Conservation (phyloP, 2,797 vertebrate species). For the Chanos chanos region DNA sequence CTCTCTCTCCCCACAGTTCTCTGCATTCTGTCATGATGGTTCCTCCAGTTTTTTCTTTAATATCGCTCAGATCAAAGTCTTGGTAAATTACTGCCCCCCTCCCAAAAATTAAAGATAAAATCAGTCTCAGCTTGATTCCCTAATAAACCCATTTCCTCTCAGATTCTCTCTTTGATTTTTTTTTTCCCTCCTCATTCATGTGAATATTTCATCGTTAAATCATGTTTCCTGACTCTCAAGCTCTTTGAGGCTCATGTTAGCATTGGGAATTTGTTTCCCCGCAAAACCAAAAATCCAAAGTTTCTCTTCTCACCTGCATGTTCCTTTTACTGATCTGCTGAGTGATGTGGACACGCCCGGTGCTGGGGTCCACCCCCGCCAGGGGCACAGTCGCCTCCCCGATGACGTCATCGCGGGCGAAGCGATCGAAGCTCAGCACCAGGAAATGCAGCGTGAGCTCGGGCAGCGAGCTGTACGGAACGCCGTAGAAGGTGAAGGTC, state of each 20-base stretch:
- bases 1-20: neutral
- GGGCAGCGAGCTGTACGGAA: constrained; percentile 88
- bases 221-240: neutral
- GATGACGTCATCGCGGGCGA: constrained; percentile 91
- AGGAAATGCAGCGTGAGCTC: constrained; percentile 94
- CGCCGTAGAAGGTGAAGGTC: constrained; percentile 96
- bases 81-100: too few relatives aligned
- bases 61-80: too few relatives aligned
- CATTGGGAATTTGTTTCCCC: too few relatives aligned
- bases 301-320: constrained; percentile 78
- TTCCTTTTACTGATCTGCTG: constrained; percentile 92
- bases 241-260: too few relatives aligned
- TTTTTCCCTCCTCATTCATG: too few relatives aligned
- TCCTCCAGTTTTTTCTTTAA: neutral
- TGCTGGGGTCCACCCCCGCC: constrained; percentile 88
- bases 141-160: too few relatives aligned
- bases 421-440: constrained; percentile 94
- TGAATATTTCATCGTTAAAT: neutral
- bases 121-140: too few relatives aligned
- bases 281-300: too few relatives aligned
- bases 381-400: constrained; percentile 92
- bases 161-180: neutral
- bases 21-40: neutral
- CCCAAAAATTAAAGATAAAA: too few relatives aligned
- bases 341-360: constrained; percentile 86